phyloP scores from a whole-genome alignment of 2,113 vertebrate species.

The Elachura formosa region DNA sequence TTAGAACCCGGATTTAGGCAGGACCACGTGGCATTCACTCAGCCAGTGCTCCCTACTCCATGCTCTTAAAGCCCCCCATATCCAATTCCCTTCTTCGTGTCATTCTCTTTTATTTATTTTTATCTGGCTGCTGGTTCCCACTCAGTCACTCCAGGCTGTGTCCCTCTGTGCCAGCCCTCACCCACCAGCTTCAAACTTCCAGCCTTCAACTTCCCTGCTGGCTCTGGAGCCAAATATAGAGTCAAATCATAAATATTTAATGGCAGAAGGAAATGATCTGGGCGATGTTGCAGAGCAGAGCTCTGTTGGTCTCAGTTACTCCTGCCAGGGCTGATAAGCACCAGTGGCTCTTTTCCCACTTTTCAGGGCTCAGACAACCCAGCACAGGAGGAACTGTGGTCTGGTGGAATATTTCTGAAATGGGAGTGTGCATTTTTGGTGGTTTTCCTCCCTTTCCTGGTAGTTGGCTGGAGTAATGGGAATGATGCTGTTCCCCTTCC shows the following conservation, averaged over 20 bases:
- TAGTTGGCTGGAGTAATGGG: neutral
- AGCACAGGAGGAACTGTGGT: neutral
- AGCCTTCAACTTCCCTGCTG: neutral
- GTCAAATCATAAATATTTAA: neutral
- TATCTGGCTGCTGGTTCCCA: neutral
- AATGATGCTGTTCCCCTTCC: rapidly evolving
- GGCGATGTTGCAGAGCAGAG: neutral
- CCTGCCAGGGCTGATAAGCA: neutral
- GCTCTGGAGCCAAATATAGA: neutral
- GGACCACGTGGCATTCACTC: rapidly evolving
- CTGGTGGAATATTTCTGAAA: neutral
- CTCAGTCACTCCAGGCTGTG: neutral
- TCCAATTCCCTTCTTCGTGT: neutral
- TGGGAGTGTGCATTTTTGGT: neutral
- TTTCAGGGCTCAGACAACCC: neutral
- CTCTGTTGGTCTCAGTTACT: neutral
- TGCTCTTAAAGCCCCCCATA: neutral
- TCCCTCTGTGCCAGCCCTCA: neutral
- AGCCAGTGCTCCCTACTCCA: neutral
- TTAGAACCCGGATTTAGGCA: neutral
- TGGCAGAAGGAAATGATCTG: rapidly evolving
- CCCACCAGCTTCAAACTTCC: rapidly evolving
- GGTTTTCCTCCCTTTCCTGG: neutral
- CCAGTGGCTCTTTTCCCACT: neutral
- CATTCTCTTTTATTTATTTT: neutral